phyloP scores from a whole-genome alignment of 2,797 vertebrate species.

The Cyprinodon diabolis region DNA sequence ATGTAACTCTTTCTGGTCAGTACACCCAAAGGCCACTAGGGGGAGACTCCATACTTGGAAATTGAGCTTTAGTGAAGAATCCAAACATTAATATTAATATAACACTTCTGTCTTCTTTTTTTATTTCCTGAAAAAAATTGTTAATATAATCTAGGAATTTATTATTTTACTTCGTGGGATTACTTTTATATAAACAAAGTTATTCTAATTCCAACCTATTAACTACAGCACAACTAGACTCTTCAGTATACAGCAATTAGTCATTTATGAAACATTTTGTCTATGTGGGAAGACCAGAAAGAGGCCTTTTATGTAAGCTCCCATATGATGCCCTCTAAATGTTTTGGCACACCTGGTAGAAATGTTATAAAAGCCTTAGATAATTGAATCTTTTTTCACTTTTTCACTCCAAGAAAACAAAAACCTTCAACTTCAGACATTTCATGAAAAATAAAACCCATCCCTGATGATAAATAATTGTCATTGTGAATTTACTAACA shows the following conservation, averaged over 20 bases:
- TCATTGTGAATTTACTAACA: background rate
- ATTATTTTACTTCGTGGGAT: too few species aligned
- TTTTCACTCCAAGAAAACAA: too few species aligned
- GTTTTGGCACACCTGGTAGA: background rate
- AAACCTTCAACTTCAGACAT: background rate
- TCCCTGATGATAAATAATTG: background rate
- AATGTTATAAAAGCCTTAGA: background rate
- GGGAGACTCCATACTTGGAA: slow-evolving; percentile 28
- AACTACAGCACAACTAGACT: background rate
- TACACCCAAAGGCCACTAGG: slow-evolving; percentile 42
- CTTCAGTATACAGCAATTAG: background rate
- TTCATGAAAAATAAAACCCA: too few species aligned
- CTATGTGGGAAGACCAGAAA: background rate
- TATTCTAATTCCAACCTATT: background rate
- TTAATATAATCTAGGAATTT: background rate
- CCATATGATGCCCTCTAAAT: background rate
- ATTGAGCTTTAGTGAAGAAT: background rate
- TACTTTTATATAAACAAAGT: background rate
- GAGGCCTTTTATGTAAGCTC: background rate
- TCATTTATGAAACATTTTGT: background rate
- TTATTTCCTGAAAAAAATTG: background rate
- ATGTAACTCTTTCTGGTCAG: slow-evolving; percentile 58
- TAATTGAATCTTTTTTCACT: too few species aligned
- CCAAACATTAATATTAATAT: background rate
- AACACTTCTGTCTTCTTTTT: background rate